Evolutionary conservation across 2,888 invertebrate species (phyloP).

Genomic region (Ectemnius cavifrons): DNA sequence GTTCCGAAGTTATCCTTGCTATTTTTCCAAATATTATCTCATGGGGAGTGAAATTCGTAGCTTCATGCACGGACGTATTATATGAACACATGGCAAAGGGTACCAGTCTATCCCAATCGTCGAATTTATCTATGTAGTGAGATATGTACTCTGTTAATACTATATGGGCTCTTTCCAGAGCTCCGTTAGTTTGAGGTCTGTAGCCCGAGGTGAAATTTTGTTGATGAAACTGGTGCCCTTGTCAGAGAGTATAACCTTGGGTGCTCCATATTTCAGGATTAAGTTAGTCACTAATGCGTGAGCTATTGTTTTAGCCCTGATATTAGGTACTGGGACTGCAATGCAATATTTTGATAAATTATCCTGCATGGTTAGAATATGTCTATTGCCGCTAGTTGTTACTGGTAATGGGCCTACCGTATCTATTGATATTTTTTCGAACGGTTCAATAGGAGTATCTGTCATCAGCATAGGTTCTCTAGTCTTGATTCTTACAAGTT

Average conservation of each 20-base stretch:
- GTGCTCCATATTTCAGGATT: not conserved
- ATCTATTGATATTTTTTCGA: too few relatives aligned
- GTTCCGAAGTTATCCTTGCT: too few relatives aligned
- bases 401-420: too few relatives aligned
- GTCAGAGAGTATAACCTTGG: not conserved
- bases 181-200: constrained; percentile 14
- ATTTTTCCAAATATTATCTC: constrained; percentile 15
- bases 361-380: not conserved
- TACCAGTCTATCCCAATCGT: constrained; percentile 5
- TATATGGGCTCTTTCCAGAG: constrained; percentile 9
- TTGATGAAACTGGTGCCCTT: too few relatives aligned
- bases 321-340: constrained; percentile 4
- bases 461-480: too few relatives aligned
- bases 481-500: too few relatives aligned
- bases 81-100: constrained; percentile 16
- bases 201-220: constrained; percentile 7
- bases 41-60: constrained; percentile 11
- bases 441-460: too few relatives aligned
- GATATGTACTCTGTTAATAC: constrained; percentile 7
- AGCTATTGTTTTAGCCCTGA: constrained; percentile 7
- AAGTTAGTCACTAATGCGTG: not conserved
- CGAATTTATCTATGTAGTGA: not conserved
- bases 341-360: constrained; percentile 13
- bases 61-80: constrained; percentile 9
- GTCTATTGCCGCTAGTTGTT: not conserved